Evolutionary conservation across 2,888 invertebrate genomes (phyloP).

Genomic region (Listrodromus nycthemerus): DNA sequence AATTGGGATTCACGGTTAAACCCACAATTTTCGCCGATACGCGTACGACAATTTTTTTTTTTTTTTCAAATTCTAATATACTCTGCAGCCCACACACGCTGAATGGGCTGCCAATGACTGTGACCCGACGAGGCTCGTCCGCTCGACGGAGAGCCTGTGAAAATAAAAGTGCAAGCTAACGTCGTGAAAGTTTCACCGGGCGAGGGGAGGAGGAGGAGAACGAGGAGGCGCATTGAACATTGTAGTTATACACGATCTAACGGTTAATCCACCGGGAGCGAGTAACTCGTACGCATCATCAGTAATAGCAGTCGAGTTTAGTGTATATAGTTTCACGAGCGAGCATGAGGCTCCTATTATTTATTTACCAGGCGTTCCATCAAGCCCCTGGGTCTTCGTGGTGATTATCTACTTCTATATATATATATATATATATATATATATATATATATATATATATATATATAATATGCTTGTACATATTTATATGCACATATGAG

Average conservation of each 20-base stretch:
- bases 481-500: slow-evolving; percentile 7
- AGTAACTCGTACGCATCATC: slow-evolving; percentile 54
- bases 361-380: slow-evolving; percentile 63
- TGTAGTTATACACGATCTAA: slow-evolving; percentile 53
- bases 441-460: slow-evolving; percentile 23
- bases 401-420: slow-evolving; percentile 45
- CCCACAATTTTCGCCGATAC: not conserved
- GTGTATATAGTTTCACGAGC: slow-evolving; percentile 14
- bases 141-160: slow-evolving; percentile 64
- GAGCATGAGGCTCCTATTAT: slow-evolving; percentile 41
- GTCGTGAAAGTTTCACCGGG: slow-evolving; percentile 67
- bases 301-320: slow-evolving; percentile 29
- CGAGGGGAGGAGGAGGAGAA: slow-evolving; percentile 3
- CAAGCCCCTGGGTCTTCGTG: slow-evolving; percentile 36
- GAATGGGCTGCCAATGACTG: not conserved
- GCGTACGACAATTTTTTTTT: slow-evolving; percentile 15
- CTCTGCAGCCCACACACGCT: slow-evolving; percentile 3
- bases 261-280: slow-evolving; percentile 58
- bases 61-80: not conserved
- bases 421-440: slow-evolving; percentile 23
- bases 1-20: not conserved
- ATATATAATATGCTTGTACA: slow-evolving; percentile 33
- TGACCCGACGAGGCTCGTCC: not conserved
- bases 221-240: slow-evolving; percentile 33
- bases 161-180: slow-evolving; percentile 72